Percentiles rank a stretch among this genome's conserved stretches.
These are phyloP conservation scores for Drosophila micromelanica DNA, from an alignment of 1,140 invertebrate genomes.

Conservation along the genomic window DNA sequence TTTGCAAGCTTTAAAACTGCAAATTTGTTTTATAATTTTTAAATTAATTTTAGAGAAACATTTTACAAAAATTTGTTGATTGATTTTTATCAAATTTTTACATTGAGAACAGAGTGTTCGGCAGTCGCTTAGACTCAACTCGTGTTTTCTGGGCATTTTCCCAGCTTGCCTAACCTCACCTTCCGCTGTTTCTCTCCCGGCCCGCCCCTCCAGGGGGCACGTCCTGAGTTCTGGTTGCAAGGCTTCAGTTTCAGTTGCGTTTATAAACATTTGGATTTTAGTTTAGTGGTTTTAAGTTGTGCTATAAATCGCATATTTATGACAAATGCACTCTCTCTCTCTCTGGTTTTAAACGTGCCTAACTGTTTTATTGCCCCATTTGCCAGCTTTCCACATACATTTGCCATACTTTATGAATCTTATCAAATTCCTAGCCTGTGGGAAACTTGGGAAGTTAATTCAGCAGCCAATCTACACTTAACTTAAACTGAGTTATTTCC, in stretches of 20 bases:
- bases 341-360: constrained; percentile 8
- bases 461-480: neutral
- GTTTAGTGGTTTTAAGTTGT: constrained; percentile 59
- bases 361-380: constrained; percentile 26
- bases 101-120: neutral
- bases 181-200: neutral
- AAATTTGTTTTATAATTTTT: no score
- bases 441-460: neutral
- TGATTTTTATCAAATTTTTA: no score
- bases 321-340: constrained; percentile 30
- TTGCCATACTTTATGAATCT: neutral
- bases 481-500: no score
- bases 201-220: neutral
- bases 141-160: constrained; percentile 14
- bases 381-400: constrained; percentile 11
- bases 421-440: neutral
- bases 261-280: constrained; percentile 56
- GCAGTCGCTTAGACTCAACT: constrained; percentile 1
- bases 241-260: constrained; percentile 37
- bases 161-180: neutral
- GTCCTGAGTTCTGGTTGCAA: neutral
- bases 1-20: no score
- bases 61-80: no score
- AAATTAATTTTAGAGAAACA: no score
- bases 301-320: constrained; percentile 67